Conservation (phyloP, 2,888 invertebrate genomes). For the Onthophagus sagittarius region DNA sequence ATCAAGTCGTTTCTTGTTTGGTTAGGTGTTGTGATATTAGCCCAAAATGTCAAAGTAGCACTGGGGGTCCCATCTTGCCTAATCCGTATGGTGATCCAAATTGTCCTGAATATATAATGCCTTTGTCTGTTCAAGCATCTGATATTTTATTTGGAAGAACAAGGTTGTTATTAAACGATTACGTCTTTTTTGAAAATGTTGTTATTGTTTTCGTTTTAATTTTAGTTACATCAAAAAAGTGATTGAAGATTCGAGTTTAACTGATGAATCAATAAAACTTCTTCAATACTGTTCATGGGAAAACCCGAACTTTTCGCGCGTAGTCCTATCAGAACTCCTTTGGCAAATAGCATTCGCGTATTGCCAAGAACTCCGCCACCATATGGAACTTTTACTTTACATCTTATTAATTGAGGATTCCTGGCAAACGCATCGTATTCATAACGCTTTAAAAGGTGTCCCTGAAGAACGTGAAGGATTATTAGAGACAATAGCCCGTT, state of each 20-base stretch:
- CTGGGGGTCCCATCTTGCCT: slow-evolving; percentile 60
- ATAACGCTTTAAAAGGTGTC: slow-evolving; percentile 87
- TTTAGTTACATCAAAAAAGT: slow-evolving; percentile 93
- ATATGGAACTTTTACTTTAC: slow-evolving; percentile 83
- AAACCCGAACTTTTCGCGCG: slow-evolving; percentile 88
- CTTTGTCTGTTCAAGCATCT: slow-evolving; percentile 69
- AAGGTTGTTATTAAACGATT: slow-evolving; percentile 56
- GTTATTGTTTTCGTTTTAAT: too few species aligned
- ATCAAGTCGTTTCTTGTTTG: slow-evolving; percentile 85
- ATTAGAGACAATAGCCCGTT: slow-evolving; percentile 86
- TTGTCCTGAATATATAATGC: slow-evolving; percentile 60
- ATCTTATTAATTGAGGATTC: slow-evolving; percentile 89
- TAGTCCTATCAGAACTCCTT: slow-evolving; percentile 82
- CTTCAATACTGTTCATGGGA: slow-evolving; percentile 96
- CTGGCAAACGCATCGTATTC: slow-evolving; percentile 93
- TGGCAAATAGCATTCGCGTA: slow-evolving; percentile 90
- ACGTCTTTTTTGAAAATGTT: too few species aligned
- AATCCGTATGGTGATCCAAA: slow-evolving; percentile 71
- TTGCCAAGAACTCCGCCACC: slow-evolving; percentile 90
- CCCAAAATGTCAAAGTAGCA: slow-evolving; percentile 51
- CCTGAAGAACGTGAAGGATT: slow-evolving; percentile 87
- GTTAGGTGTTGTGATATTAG: slow-evolving; percentile 88
- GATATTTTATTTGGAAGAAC: slow-evolving; percentile 80
- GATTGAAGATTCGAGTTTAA: slow-evolving; percentile 88
- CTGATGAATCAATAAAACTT: slow-evolving; percentile 86